phyloP scores from a whole-genome alignment of 1,140 invertebrate species.

The Temnothorax longispinosus region DNA sequence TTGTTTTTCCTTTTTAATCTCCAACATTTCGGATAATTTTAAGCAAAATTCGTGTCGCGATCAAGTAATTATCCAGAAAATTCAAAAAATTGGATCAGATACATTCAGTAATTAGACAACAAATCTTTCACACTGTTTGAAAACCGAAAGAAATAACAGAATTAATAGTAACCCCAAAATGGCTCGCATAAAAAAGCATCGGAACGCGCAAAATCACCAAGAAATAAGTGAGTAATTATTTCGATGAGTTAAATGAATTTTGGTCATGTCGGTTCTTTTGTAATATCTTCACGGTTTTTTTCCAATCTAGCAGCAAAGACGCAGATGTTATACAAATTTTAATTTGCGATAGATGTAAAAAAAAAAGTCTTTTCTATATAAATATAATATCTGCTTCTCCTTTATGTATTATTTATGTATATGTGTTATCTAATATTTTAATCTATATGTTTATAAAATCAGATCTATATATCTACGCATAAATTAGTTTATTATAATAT shows the following conservation, averaged over 20 bases:
- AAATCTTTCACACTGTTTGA: background rate
- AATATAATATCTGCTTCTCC: background rate
- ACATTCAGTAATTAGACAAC: background rate
- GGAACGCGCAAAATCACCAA: conserved; percentile 15
- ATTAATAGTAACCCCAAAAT: conserved; percentile 64
- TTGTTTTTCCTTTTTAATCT: conserved; percentile 37
- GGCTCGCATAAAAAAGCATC: conserved; percentile 53
- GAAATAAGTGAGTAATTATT: conserved; percentile 62
- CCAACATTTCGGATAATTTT: conserved; percentile 52
- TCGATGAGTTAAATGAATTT: background rate
- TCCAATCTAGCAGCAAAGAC: background rate
- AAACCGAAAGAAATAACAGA: background rate
- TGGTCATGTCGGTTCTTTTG: background rate
- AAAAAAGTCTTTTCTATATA: background rate
- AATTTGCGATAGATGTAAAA: background rate
- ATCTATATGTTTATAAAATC: no score
- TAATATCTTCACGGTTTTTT: background rate
- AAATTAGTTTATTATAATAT: background rate
- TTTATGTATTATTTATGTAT: background rate
- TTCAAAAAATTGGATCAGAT: background rate
- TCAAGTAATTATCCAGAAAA: conserved; percentile 7
- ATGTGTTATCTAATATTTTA: no score
- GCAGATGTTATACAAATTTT: background rate
- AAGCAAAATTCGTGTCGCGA: conserved; percentile 65
- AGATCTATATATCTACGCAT: background rate